phyloP scores from a whole-genome alignment of 23 tunicate genomes.

The Styela clava region DNA sequence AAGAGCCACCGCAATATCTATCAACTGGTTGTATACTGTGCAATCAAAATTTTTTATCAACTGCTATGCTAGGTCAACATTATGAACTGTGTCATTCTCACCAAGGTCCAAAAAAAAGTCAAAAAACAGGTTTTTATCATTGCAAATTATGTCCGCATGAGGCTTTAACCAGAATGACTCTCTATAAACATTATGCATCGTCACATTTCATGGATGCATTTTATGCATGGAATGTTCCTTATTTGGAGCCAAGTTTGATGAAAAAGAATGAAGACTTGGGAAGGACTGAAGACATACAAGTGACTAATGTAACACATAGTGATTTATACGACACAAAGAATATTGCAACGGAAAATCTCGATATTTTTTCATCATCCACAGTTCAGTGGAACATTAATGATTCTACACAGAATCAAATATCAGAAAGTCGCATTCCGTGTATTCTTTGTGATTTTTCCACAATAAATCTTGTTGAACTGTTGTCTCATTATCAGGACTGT shows the following conservation, averaged over 20 bases:
- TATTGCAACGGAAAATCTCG: not conserved
- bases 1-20: not conserved
- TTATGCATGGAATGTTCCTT: slow-evolving; percentile 2
- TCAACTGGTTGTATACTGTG: not conserved
- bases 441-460: slow-evolving; percentile 15
- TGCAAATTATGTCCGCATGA: not conserved
- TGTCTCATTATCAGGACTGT: not conserved
- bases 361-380: not conserved
- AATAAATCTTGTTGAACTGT: not conserved
- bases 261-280: not conserved
- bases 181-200: not conserved
- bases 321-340: not conserved
- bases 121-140: not conserved
- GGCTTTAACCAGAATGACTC: not conserved
- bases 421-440: slow-evolving; percentile 10
- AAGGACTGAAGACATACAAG: not conserved
- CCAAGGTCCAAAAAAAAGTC: not conserved
- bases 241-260: not conserved
- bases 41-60: not conserved
- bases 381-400: not conserved
- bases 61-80: not conserved
- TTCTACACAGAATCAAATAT: not conserved
- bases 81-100: slow-evolving; percentile 7
- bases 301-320: not conserved
- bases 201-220: not conserved